Conservation (phyloP, 2,797 vertebrate species). For the Numenius phaeopus region DNA sequence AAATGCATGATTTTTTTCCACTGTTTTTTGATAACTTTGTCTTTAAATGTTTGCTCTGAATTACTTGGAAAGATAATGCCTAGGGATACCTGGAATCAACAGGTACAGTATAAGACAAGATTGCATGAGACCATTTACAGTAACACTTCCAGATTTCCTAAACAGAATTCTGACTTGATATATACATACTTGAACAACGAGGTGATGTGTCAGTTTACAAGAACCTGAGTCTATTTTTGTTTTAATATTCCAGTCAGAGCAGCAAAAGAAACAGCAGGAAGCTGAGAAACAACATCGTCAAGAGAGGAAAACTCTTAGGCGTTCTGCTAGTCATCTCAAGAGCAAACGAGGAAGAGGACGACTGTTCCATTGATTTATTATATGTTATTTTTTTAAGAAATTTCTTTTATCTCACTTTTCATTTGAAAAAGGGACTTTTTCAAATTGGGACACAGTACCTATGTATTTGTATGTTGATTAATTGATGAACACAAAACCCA, state of each 20-base stretch:
- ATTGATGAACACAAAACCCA: neutral
- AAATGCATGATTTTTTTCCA: neutral
- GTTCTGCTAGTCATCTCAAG: slow-evolving; percentile 89
- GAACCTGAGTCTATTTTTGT: slow-evolving; percentile 23
- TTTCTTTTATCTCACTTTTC: neutral
- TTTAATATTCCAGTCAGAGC: slow-evolving; percentile 83
- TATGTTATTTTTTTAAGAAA: neutral
- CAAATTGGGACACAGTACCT: neutral
- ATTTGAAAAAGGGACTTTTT: neutral
- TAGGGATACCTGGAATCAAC: neutral
- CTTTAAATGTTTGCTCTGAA: neutral
- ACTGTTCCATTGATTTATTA: slow-evolving; percentile 60
- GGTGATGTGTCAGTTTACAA: neutral
- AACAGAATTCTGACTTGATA: neutral
- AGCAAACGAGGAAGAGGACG: slow-evolving; percentile 74
- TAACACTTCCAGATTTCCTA: neutral
- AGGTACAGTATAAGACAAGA: neutral
- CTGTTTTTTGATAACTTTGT: neutral
- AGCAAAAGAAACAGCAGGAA: slow-evolving; percentile 89
- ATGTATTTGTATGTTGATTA: neutral
- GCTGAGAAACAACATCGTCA: slow-evolving; percentile 90
- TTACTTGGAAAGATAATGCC: neutral
- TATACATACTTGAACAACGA: neutral
- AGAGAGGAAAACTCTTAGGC: slow-evolving; percentile 90
- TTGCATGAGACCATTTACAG: neutral